Conservation (phyloP, 2,113 vertebrate species). For the Suricata suricatta region DNA sequence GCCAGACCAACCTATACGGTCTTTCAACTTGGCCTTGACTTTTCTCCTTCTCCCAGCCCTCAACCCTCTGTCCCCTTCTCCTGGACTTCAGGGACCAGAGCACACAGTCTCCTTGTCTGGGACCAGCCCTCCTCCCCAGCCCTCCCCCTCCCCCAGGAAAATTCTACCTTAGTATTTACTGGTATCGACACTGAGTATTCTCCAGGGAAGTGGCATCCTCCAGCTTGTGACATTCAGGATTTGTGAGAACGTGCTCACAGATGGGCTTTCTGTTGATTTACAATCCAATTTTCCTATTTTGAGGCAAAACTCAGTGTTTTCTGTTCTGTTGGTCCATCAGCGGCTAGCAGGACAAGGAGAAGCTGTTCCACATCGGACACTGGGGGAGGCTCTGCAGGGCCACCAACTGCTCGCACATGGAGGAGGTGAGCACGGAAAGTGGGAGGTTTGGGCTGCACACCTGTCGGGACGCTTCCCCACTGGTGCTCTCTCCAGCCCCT, state of each 20-base stretch:
- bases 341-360: not conserved
- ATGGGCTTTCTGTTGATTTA: constrained; percentile 54
- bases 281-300: constrained; percentile 42
- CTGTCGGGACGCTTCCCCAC: accelerated
- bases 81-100: not conserved
- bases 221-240: constrained; percentile 37
- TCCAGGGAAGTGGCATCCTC: constrained; percentile 44
- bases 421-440: accelerated
- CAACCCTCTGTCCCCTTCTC: not conserved
- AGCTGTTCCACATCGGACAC: not conserved
- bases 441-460: accelerated
- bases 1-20: not conserved
- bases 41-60: not conserved
- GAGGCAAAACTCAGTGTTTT: constrained; percentile 51
- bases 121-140: too few relatives aligned
- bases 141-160: not conserved
- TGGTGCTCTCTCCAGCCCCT: not conserved
- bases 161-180: not conserved
- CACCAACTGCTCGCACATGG: not conserved
- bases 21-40: not conserved
- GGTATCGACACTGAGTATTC: not conserved
- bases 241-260: constrained; percentile 42
- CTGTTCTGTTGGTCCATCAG: constrained; percentile 34
- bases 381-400: not conserved
- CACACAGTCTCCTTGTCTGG: too few relatives aligned